Percentiles rank a stretch among this genome's conserved stretches.
Evolutionary conservation across 2,888 invertebrate genomes (phyloP).

Genomic region (Apotomis turbidana): DNA sequence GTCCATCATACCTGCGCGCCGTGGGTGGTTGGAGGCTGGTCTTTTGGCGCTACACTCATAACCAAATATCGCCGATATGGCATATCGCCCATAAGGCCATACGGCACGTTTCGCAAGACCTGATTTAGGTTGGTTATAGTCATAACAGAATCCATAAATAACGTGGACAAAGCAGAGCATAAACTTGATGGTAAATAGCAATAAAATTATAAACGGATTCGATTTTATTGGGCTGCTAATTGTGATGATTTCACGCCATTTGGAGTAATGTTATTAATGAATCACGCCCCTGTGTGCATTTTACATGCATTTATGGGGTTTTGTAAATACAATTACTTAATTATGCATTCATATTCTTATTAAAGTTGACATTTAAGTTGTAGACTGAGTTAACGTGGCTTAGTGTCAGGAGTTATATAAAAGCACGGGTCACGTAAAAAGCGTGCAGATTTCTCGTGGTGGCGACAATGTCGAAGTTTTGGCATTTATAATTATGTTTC

Average conservation of each 20-base stretch:
- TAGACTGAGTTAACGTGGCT: too few relatives aligned
- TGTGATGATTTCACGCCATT: conserved; percentile 31
- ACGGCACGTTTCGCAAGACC: conserved; percentile 37
- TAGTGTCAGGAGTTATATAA: too few relatives aligned
- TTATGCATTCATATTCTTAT: too few relatives aligned
- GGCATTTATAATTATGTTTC: neutral
- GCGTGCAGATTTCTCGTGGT: too few relatives aligned
- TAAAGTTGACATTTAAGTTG: too few relatives aligned
- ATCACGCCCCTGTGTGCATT: neutral
- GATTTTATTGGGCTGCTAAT: conserved; percentile 27
- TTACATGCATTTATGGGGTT: neutral
- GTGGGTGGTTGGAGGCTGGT: conserved; percentile 52
- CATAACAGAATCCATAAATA: conserved; percentile 36
- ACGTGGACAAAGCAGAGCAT: conserved; percentile 29
- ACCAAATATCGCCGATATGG: conserved; percentile 42
- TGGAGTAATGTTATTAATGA: conserved; percentile 7
- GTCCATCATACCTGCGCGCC: conserved; percentile 39
- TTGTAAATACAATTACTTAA: too few relatives aligned
- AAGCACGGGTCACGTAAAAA: too few relatives aligned
- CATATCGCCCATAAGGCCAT: conserved; percentile 37
- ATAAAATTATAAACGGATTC: conserved; percentile 18
- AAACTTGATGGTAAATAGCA: conserved; percentile 15
- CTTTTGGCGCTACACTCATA: conserved; percentile 48
- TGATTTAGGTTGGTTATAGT: conserved; percentile 29
- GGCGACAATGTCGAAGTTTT: too few relatives aligned